Conservation (phyloP, 37 sponge, comb jelly and placozoan genomes). For the Beroe forskalii region DNA sequence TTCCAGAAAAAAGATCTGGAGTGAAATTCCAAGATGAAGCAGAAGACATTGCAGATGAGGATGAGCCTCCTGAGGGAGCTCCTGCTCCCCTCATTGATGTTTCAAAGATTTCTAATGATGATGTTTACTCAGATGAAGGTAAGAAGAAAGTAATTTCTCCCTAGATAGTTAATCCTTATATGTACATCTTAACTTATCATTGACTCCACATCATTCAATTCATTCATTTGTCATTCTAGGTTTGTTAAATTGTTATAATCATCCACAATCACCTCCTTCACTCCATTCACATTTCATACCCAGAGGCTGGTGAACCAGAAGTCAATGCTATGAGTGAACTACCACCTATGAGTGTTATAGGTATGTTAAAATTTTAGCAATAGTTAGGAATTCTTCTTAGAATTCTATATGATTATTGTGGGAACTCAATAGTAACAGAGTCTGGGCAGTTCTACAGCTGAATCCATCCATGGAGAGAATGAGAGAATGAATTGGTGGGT, state of each 20-base stretch:
- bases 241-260: too few species aligned
- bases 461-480: too few species aligned
- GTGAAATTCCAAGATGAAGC: constrained; percentile 6
- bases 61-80: constrained; percentile 16
- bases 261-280: too few species aligned
- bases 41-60: constrained; percentile 12
- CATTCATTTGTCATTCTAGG: too few species aligned
- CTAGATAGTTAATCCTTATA: too few species aligned
- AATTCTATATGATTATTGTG: too few species aligned
- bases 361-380: too few species aligned
- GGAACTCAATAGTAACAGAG: too few species aligned
- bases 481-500: too few species aligned
- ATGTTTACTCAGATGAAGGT: constrained; percentile 62
- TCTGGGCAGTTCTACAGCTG: too few species aligned
- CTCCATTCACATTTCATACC: too few species aligned
- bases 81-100: constrained; percentile 43
- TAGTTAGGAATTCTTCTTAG: too few species aligned
- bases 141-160: not conserved
- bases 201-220: not conserved
- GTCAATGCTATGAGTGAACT: not conserved
- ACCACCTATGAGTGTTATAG: not conserved
- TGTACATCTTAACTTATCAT: not conserved
- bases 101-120: not conserved
- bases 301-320: not conserved
- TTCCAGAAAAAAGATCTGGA: constrained; percentile 17